Evolutionary conservation across 2,113 vertebrate genomes (phyloP).

Genomic region (Dipodomys spectabilis): DNA sequence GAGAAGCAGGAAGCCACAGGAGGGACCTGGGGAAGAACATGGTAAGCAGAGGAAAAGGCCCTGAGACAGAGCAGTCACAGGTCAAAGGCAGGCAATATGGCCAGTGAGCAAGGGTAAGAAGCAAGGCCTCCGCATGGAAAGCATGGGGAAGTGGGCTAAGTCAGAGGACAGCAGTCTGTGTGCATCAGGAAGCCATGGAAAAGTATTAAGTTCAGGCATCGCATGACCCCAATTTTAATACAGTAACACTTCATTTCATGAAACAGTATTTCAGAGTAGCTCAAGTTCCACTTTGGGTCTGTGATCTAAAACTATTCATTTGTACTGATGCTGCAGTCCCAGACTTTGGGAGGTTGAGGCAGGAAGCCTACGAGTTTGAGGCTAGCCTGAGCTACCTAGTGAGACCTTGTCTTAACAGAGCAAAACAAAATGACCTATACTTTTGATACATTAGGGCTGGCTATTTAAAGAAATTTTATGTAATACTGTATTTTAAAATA

Average conservation of each 20-base stretch:
- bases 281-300: not conserved
- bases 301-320: not conserved
- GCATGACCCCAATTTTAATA: not conserved
- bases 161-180: not conserved
- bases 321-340: not conserved
- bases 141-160: not conserved
- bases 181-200: not conserved
- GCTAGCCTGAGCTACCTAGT: not conserved
- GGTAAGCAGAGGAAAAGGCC: not conserved
- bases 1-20: not conserved
- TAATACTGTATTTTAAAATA: not conserved
- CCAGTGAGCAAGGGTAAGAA: not conserved
- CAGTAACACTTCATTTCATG: not conserved
- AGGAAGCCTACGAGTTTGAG: not conserved
- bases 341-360: not conserved
- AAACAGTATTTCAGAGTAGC: not conserved
- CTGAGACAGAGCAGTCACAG: not conserved
- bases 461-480: conserved; percentile 16
- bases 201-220: not conserved
- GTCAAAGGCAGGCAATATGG: not conserved
- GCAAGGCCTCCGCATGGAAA: too few species aligned
- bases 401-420: not conserved
- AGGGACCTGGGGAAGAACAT: not conserved
- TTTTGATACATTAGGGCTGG: not conserved
- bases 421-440: not conserved